Percentiles rank a stretch among this genome's conserved stretches.
Evolutionary conservation across 1,140 invertebrate species (phyloP).

Genomic region (Bombyx mori): ASM3026992v2 NC_085132.1:4041001-4041500

Average conservation of each 20-base stretch:
- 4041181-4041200: slow-evolving; percentile 26
- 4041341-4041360: slow-evolving; percentile 4
- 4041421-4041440: slow-evolving; percentile 19
- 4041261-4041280: slow-evolving; percentile 23
- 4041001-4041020: slow-evolving; percentile 59
- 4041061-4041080: slow-evolving; percentile 35
- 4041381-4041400: slow-evolving; percentile 25
- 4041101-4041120: slow-evolving; percentile 28
- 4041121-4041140: slow-evolving; percentile 27
- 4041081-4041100: slow-evolving; percentile 30
- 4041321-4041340: slow-evolving; percentile 1
- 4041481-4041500: slow-evolving; percentile 23
- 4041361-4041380: slow-evolving; percentile 18
- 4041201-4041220: slow-evolving; percentile 27
- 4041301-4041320: neutral
- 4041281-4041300: slow-evolving; percentile 13
- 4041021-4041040: slow-evolving; percentile 58
- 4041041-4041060: slow-evolving; percentile 50
- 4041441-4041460: slow-evolving; percentile 28
- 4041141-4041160: slow-evolving; percentile 32
- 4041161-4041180: slow-evolving; percentile 35
- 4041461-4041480: slow-evolving; percentile 22
- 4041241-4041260: slow-evolving; percentile 30
- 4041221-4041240: slow-evolving; percentile 20
- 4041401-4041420: slow-evolving; percentile 26